Evolutionary conservation across 2,797 vertebrate genomes (phyloP), one percentile per base, ranked within the genome.

Genomic region (Phrynocephalus guinanensis): DNA sequence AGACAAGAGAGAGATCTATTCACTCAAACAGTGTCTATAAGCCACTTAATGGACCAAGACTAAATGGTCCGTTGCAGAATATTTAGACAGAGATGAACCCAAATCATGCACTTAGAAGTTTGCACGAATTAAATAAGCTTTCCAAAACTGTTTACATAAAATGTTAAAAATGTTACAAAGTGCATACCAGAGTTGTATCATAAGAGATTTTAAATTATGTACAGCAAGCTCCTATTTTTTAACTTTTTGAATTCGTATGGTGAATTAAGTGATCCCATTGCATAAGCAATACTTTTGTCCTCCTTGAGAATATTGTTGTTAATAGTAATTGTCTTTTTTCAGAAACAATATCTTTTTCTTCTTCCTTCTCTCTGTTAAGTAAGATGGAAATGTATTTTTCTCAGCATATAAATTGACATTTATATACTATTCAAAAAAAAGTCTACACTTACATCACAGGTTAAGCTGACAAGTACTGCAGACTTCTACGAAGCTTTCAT

Each of bases 141-240:
- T 92, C 91, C 89, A 93, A 44, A 91, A 91, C 93, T 95, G 93
- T 96, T 97, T 96, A 96, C 96, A 94, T 92, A 94, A 95, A 95
- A 92, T 94, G 86, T 93, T 96, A 92, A 84, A 92, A 88, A 94
- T 90, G 93, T 95, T 95, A 95, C 94, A 91, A 93, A 94, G 92
- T 93, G 95, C 95, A 92, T 93, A 94, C 93, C 78, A 90, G 93
- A 96, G 91, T 91, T 97, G 95, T 97, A 97, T 96, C 96, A 96
- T 97, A 97, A 75, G 94, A 95, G 96, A 96, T 96, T 96, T 97
- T 97, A 96, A 96, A 96, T 96, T 95, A 96, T 97, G 96, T 96
- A 96, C 97, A 97, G 96, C 96, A 96, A 97, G 96, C 96, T 96
- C 95, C 94, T 97, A 96, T 97, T 96, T 96, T 97, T 97, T 95